Base-by-base conservation (phyloP, 2,888 invertebrate genomes). In the Luffia ferchaultella region DNA sequence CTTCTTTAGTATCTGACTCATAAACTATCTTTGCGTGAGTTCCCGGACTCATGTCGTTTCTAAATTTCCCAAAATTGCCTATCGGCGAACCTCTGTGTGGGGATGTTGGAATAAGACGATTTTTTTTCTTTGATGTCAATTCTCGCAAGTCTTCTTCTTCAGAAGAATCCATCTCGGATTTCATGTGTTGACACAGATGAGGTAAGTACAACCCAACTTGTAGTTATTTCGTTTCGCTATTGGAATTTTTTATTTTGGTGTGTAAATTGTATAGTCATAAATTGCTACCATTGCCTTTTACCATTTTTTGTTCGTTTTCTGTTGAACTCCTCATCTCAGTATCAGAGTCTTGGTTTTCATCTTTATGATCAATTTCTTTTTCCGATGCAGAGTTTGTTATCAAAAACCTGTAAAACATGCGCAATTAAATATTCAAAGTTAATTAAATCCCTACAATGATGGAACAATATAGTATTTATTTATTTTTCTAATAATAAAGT, bases 201-300 rank as follows among this genome's bases (percentile, higher is more conserved):
- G 30, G 30, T 12, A 30, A 12, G 5, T 7, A 7, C 12, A 30
- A 12, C 12, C 3, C 12, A 7, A 12, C 12, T 30, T 30, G 12
- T 30, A 3, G 12, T 30, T 30, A 7, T 30, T 30, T 30, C 30
- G 12, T 30, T 30, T 30, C 30, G 12, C 5, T 30, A 3, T 7
- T 12, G 5, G 30, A 3, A 30, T 30, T 30, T 43, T n/a, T n/a
- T n/a, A n/a, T n/a, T 42, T 42, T 18, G 48, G 41, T 18, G 19
- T 19, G 19, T 43, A 49, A 18, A 42, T 49, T n/a, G 43, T 16
- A 43, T 49, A 49, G 20, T 43, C 42, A 43, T 20, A 42, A 19
- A 20, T 20, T 18, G 42, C 43, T 49, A 7, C 20, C 20, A 49
- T 49, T 20, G 1, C 17, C 20, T 42, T 30, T 30, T 30, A 3